Conservation (phyloP, 2,888 invertebrate species). For the Cephus pygmeus region DNA sequence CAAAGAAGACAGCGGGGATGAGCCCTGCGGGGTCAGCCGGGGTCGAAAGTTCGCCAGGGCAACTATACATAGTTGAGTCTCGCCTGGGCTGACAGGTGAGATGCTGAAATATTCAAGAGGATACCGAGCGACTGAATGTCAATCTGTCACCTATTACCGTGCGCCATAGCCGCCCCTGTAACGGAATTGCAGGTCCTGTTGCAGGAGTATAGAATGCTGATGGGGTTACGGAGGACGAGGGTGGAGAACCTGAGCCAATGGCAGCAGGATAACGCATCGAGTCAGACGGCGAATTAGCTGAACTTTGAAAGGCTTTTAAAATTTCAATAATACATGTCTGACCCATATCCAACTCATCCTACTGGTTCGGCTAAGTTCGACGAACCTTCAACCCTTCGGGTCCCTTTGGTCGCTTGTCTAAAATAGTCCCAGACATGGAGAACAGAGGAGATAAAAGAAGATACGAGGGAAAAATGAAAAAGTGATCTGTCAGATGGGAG, state of each 20-base stretch:
- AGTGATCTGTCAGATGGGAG: no score
- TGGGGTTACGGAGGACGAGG: neutral
- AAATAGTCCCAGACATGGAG: no score
- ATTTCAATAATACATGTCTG: slow-evolving; percentile 62
- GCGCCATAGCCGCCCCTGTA: no score
- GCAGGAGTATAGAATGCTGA: no score
- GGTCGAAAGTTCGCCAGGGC: slow-evolving; percentile 66
- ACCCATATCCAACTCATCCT: slow-evolving; percentile 49
- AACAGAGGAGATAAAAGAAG: no score
- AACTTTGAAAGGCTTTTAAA: slow-evolving; percentile 65
- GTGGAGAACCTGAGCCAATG: no score
- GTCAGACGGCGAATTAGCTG: slow-evolving; percentile 56
- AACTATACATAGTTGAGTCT: slow-evolving; percentile 47
- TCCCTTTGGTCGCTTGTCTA: no score
- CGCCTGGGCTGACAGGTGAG: slow-evolving; percentile 59
- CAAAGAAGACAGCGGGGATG: no score
- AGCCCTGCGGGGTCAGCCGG: slow-evolving; percentile 54
- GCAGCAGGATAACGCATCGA: slow-evolving; percentile 13
- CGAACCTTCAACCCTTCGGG: no score
- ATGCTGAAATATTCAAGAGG: slow-evolving; percentile 64
- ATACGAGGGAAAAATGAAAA: no score
- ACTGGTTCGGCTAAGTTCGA: slow-evolving; percentile 8
- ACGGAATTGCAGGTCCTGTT: no score
- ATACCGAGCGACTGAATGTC: slow-evolving; percentile 64
- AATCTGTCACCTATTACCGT: slow-evolving; percentile 59